These are phyloP conservation scores for Trichacis sp. DNA, from an alignment of 2,888 invertebrate species.

Conservation along the genomic window DNA sequence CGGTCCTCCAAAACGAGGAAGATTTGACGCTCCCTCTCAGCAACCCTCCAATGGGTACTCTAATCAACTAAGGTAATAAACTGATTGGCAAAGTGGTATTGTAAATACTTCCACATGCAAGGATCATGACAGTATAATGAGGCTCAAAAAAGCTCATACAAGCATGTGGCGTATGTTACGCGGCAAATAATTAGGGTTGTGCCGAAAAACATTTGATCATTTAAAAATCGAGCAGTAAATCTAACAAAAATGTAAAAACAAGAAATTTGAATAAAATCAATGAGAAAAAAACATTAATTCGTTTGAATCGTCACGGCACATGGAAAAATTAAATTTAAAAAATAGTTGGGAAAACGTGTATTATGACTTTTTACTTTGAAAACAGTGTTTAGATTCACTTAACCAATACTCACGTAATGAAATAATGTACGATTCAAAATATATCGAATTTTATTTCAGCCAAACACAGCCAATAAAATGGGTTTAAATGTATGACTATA, in stretches of 20 bases:
- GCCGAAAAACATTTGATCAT: slow-evolving; percentile 38
- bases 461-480: too few species aligned
- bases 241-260: slow-evolving; percentile 10
- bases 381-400: too few species aligned
- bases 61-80: slow-evolving; percentile 40
- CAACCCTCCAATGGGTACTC: slow-evolving; percentile 64
- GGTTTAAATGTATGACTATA: too few species aligned
- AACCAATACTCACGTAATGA: too few species aligned
- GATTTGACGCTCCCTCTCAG: slow-evolving; percentile 62
- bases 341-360: too few species aligned
- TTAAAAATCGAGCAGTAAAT: slow-evolving; percentile 25
- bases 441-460: too few species aligned
- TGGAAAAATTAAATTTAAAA: too few species aligned
- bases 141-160: background rate
- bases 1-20: slow-evolving; percentile 73
- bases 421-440: too few species aligned
- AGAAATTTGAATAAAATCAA: too few species aligned
- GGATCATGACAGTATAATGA: too few species aligned
- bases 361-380: too few species aligned
- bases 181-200: slow-evolving; percentile 35
- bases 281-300: too few species aligned
- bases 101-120: slow-evolving; percentile 15
- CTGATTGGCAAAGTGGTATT: slow-evolving; percentile 25
- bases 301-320: background rate
- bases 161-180: background rate